These are phyloP conservation scores for Brevipalpus yothersi DNA, from an alignment of 1,140 invertebrate genomes.

Conservation along the genomic window DNA sequence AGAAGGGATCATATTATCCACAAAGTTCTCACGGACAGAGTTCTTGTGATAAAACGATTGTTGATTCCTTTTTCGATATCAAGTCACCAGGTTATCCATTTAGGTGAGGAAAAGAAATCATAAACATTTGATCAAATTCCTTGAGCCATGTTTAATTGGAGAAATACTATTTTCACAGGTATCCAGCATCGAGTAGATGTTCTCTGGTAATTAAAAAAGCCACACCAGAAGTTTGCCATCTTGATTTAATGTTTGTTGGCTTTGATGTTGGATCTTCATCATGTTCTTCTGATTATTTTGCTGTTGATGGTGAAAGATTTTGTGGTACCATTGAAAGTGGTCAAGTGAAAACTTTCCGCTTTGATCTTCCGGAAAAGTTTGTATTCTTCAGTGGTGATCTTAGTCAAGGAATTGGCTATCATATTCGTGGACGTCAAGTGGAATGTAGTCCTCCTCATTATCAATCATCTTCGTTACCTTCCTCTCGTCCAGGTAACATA, in stretches of 20 bases:
- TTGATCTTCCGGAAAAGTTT: slow-evolving; percentile 7
- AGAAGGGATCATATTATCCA: background rate
- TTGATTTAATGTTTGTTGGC: slow-evolving; percentile 8
- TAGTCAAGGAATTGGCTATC: slow-evolving; percentile 5
- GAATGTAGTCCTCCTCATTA: slow-evolving; percentile 5
- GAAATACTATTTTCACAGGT: background rate
- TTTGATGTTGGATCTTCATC: slow-evolving; percentile 6
- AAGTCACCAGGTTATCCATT: background rate
- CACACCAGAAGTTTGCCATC: slow-evolving; percentile 8
- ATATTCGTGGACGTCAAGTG: slow-evolving; percentile 11
- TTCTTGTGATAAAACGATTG: slow-evolving; percentile 1
- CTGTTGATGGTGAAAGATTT: slow-evolving; percentile 11
- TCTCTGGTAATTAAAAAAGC: slow-evolving; percentile 5
- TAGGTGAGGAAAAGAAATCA: background rate
- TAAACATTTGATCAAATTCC: background rate
- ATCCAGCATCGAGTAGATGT: background rate
- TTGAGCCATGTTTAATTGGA: background rate
- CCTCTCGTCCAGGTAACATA: background rate
- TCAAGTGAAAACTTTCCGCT: slow-evolving; percentile 8
- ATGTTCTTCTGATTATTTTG: slow-evolving; percentile 9
- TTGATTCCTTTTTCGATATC: background rate
- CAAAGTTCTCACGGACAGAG: background rate
- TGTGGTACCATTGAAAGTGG: slow-evolving; percentile 8
- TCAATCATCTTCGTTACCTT: background rate
- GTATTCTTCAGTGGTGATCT: slow-evolving; percentile 8